Base-by-base conservation (phyloP, 2,113 vertebrate species). In the Epinephelus moara region DNA sequence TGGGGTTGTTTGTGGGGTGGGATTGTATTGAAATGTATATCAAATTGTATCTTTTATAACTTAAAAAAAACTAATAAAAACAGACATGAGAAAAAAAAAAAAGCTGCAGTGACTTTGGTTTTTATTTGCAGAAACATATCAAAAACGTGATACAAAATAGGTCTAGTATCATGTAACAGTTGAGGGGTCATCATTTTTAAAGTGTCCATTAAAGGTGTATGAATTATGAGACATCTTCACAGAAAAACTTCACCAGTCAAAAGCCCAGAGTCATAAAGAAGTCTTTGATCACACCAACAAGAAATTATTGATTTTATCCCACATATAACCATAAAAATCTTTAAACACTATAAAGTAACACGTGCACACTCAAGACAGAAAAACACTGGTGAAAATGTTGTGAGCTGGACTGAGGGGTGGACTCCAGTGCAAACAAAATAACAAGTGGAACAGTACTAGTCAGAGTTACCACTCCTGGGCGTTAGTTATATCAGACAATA, bases 401-500 rank as follows among this genome's bases (percentile, higher is more conserved):
- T 47, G 9, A 73, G 18, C n/a, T 60, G 52, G 25, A 6, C 27
- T 57, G 25, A 33, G 12, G 8, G 15, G 4, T 50, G 19, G 27
- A 67, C 21, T 59, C 4, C 2, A 19, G 50, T 19, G 19, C 52
- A 33, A 67, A 66, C 40, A 10, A 19, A 59, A 42, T 27, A 40
- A 67, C n/a, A 57, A 57, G 47, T 0, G 1, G n/a, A 70, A 49
- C 18, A n/a, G 14, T 14, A 52, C 15, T 19, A 61, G 27, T 59
- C 21, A 40, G 23, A 63, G 33, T n/a, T 21, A 70, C 25, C 40
- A 69, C 80, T 70, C 47, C 47, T 70, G 12, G n/a, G 45, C 1
- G 3, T 72, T 23, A 66, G 37, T 52, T 63, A 25, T 56, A 21
- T 21, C 37, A 64, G 33, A 62, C 56, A 77, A 70, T 70, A 40